phyloP scores from a whole-genome alignment of 2,797 vertebrate species.

The Brachyrhaphis roseni region DNA sequence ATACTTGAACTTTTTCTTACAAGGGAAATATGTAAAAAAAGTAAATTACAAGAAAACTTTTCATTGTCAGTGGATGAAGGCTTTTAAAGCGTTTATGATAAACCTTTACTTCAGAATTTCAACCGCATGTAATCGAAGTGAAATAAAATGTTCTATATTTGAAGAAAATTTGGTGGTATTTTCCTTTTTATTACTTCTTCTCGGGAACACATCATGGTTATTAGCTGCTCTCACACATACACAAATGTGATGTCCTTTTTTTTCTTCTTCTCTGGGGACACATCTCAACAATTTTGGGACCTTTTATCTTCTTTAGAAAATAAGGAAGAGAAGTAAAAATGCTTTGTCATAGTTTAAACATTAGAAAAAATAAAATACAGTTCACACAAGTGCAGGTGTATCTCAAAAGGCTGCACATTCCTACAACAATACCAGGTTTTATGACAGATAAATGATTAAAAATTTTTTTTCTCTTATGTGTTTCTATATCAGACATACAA shows the following conservation, averaged over 20 bases:
- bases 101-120: conserved; percentile 90
- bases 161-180: conserved; percentile 29
- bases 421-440: background rate
- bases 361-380: background rate
- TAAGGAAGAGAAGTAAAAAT: background rate
- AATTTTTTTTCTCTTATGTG: background rate
- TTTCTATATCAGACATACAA: background rate
- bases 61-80: conserved; percentile 94
- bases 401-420: background rate
- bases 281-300: background rate
- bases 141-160: conserved; percentile 87
- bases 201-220: background rate
- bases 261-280: no score
- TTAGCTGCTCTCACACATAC: background rate
- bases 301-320: background rate
- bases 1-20: conserved; percentile 99
- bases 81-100: conserved; percentile 93
- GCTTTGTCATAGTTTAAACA: background rate
- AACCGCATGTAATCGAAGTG: conserved; percentile 91
- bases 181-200: background rate
- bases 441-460: background rate
- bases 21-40: conserved; percentile 95
- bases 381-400: background rate
- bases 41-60: conserved; percentile 75
- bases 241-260: background rate